phyloP scores from a whole-genome alignment of 2,113 vertebrate species.

The Oophaga pumilio region DNA sequence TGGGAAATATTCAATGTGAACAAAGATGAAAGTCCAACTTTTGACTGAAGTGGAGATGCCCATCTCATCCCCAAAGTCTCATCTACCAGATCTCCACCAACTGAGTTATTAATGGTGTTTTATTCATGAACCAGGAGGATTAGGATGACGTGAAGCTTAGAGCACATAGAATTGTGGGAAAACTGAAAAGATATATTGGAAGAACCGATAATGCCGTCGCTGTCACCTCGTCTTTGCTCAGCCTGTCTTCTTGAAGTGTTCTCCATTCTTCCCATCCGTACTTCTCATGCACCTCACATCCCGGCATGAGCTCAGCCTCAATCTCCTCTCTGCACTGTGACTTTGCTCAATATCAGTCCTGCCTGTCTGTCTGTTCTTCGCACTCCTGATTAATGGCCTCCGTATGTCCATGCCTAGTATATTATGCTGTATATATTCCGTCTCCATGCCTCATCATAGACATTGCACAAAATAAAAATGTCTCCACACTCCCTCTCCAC shows the following conservation, averaged over 20 bases:
- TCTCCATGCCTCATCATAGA: not conserved
- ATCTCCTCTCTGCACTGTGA: not conserved
- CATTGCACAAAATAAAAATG: not conserved
- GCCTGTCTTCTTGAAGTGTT: not conserved
- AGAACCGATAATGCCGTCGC: no score
- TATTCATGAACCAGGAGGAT: no score
- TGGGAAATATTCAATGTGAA: no score
- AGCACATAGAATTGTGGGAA: no score
- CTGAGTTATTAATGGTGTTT: no score
- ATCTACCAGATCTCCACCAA: no score
- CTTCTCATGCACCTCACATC: slow-evolving; percentile 44
- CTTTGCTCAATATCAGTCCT: slow-evolving; percentile 15
- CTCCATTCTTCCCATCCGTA: not conserved
- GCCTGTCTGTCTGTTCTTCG: not conserved
- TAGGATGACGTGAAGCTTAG: no score
- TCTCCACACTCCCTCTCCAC: not conserved
- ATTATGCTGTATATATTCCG: not conserved
- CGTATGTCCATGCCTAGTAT: not conserved
- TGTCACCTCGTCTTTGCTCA: not conserved
- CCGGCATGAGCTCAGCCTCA: not conserved
- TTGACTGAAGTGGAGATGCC: no score
- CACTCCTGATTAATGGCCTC: slow-evolving; percentile 12
- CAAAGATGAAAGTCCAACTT: no score
- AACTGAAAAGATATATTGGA: no score
- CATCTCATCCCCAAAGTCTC: no score